Conservation (phyloP, 2,888 invertebrate genomes). For the Oligia strigilis region DNA sequence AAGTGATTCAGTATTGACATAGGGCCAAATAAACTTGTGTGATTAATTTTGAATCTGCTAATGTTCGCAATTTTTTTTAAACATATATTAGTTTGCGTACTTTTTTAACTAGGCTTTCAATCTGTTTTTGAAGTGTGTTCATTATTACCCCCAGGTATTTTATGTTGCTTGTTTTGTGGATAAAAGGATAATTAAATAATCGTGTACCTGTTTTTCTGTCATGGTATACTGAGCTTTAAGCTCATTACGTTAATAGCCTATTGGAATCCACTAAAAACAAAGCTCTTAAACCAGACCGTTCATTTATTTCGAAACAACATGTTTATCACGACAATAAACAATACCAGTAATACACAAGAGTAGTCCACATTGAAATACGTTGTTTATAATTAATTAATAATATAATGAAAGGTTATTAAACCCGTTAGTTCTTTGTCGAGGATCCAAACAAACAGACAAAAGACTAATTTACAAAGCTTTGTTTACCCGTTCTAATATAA, state of each 20-base stretch:
- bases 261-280: constrained; percentile 25
- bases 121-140: no score
- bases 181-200: no score
- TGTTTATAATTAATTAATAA: constrained; percentile 16
- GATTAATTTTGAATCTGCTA: no score
- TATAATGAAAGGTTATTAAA: constrained; percentile 38
- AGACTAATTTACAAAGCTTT: constrained; percentile 58
- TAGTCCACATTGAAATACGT: constrained; percentile 4
- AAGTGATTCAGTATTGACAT: no score
- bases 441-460: constrained; percentile 47
- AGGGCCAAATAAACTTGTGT: no score
- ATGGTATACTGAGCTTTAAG: constrained; percentile 9
- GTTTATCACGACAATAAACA: constrained; percentile 24
- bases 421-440: constrained; percentile 33
- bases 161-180: no score
- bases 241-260: constrained; percentile 4
- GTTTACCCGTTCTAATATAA: constrained; percentile 58
- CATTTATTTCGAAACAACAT: constrained; percentile 41
- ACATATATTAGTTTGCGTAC: no score
- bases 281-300: constrained; percentile 19
- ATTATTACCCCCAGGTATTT: no score
- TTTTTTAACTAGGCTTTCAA: no score
- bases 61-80: no score
- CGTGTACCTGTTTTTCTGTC: neutral
- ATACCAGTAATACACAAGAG: constrained; percentile 13